Percentiles rank a stretch among this genome's conserved stretches.
phyloP scores from a whole-genome alignment of 2,888 invertebrate species.

The Patella ulyssiponensis region DNA sequence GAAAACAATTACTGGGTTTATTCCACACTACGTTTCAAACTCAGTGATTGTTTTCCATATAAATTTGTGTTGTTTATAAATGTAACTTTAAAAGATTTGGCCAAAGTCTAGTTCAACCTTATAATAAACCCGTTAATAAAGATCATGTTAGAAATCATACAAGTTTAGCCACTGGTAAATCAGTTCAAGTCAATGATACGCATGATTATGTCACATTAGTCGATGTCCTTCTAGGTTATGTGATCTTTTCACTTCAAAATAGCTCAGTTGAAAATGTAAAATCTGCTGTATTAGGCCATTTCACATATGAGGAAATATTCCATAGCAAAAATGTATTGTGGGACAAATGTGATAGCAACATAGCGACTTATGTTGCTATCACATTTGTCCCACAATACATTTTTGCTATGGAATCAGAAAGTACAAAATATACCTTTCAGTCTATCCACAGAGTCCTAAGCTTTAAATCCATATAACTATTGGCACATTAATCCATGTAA shows the following conservation, averaged over 20 bases:
- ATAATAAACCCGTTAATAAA: background rate
- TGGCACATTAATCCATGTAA: too few relatives aligned
- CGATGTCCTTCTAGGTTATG: background rate
- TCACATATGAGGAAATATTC: background rate
- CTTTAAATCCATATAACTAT: too few relatives aligned
- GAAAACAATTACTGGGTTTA: too few relatives aligned
- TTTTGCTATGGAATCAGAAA: background rate
- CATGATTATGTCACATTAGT: background rate
- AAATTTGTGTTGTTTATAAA: too few relatives aligned
- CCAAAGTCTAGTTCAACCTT: background rate
- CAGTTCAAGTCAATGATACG: background rate
- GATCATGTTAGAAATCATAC: background rate
- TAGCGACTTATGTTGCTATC: background rate
- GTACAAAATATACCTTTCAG: too few relatives aligned
- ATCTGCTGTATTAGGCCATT: background rate
- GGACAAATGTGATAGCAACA: background rate
- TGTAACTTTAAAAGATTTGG: background rate
- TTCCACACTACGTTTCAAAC: too few relatives aligned
- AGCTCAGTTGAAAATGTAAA: background rate
- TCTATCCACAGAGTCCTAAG: too few relatives aligned
- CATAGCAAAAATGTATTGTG: background rate
- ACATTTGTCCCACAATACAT: background rate
- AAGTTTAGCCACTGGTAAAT: too few relatives aligned
- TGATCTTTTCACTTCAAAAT: background rate
- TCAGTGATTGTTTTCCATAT: too few relatives aligned